Evolutionary conservation across 2,113 vertebrate genomes (phyloP).

Genomic region (Patagioenas fasciata): DNA sequence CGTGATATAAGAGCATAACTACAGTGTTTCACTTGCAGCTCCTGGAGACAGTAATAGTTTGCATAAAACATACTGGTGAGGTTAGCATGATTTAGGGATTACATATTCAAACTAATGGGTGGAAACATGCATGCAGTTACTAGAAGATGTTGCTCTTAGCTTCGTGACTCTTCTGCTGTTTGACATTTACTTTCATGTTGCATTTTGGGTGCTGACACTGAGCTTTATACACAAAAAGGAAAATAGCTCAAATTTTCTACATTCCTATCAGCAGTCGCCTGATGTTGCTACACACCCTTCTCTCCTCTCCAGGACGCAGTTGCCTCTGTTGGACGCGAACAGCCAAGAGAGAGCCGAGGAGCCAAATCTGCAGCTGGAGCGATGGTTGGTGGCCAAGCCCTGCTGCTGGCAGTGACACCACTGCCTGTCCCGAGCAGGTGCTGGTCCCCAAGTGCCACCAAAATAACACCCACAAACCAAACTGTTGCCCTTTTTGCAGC

Average conservation of each 20-base stretch:
- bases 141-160: not conserved
- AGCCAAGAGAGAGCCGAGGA: not conserved
- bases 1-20: not conserved
- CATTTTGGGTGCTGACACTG: not conserved
- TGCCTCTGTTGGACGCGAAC: not conserved
- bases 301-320: not conserved
- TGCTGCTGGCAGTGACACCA: not conserved
- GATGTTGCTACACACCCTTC: not conserved
- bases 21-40: conserved; percentile 7
- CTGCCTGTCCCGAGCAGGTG: not conserved
- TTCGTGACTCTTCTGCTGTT: not conserved
- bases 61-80: not conserved
- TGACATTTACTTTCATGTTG: not conserved
- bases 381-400: not conserved
- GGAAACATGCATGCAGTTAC: not conserved
- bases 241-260: conserved; percentile 21
- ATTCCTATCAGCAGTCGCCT: not conserved
- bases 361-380: not conserved
- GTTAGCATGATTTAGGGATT: not conserved
- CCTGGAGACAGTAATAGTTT: not conserved
- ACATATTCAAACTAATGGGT: not conserved
- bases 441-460: not conserved
- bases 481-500: not conserved
- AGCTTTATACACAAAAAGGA: not conserved
- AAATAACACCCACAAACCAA: not conserved